phyloP scores from a whole-genome alignment of 2,797 vertebrate genomes.

The Chaenodraco wilsoni region DNA sequence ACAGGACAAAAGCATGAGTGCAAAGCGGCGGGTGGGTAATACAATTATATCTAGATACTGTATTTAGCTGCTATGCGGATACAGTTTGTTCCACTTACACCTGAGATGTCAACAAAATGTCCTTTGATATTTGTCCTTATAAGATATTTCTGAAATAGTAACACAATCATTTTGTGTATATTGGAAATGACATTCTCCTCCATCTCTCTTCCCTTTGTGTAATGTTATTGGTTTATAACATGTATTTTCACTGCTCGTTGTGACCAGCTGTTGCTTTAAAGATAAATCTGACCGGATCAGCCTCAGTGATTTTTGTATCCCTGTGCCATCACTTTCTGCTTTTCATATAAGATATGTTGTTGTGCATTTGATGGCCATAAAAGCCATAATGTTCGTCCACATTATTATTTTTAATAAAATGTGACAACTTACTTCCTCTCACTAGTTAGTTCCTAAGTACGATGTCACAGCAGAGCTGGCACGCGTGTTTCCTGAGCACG shows the following conservation, averaged over 20 bases:
- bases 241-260: slow-evolving; percentile 21
- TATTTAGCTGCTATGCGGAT: slow-evolving; percentile 34
- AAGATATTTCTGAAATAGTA: slow-evolving; percentile 64
- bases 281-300: slow-evolving; percentile 28
- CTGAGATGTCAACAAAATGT: slow-evolving; percentile 42
- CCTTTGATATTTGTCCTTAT: slow-evolving; percentile 38
- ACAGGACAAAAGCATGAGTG: slow-evolving; percentile 26
- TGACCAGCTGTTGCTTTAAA: slow-evolving; percentile 9
- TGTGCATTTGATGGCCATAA: neutral
- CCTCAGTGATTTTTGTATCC: slow-evolving; percentile 25
- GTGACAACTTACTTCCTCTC: neutral
- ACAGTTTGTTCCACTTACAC: slow-evolving; percentile 32
- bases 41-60: no score
- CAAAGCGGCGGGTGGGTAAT: slow-evolving; percentile 8
- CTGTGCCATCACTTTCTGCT: slow-evolving; percentile 9
- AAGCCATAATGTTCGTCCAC: no score
- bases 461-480: slow-evolving; percentile 1
- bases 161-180: slow-evolving; percentile 46
- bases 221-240: slow-evolving; percentile 17
- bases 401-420: slow-evolving; percentile 2
- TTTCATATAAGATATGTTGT: slow-evolving; percentile 19
- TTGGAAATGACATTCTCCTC: slow-evolving; percentile 22
- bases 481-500: neutral
- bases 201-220: slow-evolving; percentile 31
- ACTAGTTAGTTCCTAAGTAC: neutral